A percentile compares a stretch with the other conserved stretches of the same genome.
These are phyloP conservation scores for Noctua janthina DNA, from an alignment of 2,888 invertebrate genomes.

Conservation along the genomic window DNA sequence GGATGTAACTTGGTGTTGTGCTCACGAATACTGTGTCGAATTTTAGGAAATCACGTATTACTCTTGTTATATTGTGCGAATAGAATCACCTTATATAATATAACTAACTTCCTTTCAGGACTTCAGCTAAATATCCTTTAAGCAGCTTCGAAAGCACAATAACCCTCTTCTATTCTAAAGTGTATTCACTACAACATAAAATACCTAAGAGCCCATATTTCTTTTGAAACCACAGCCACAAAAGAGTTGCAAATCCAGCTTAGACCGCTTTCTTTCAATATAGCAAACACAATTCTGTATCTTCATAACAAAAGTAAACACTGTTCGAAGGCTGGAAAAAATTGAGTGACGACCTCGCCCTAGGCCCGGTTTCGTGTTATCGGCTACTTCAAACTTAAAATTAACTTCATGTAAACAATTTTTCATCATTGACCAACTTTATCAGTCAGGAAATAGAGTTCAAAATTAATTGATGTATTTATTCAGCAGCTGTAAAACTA, in stretches of 20 bases:
- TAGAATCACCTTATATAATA: background rate
- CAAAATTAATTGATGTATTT: constrained; percentile 44
- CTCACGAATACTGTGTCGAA: background rate
- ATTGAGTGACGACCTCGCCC: constrained; percentile 73
- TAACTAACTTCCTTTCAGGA: background rate
- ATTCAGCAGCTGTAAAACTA: constrained; percentile 45
- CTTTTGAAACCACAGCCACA: constrained; percentile 9
- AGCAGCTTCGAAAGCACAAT: constrained; percentile 18
- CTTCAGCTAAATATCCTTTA: background rate
- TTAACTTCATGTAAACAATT: constrained; percentile 14
- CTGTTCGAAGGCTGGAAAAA: constrained; percentile 65
- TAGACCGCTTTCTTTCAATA: constrained; percentile 57
- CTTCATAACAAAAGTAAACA: constrained; percentile 72
- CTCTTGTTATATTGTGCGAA: background rate
- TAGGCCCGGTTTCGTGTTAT: constrained; percentile 64
- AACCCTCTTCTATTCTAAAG: background rate
- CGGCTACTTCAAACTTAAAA: constrained; percentile 51
- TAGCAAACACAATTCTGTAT: constrained; percentile 65
- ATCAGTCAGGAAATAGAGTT: constrained; percentile 22
- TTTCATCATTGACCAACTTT: constrained; percentile 34
- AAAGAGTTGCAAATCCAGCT: constrained; percentile 32
- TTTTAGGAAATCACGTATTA: background rate
- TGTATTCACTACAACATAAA: constrained; percentile 1
- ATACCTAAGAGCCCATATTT: constrained; percentile 15
- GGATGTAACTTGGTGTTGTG: background rate